Percentiles rank a stretch among this genome's conserved stretches.
Conservation (phyloP, 2,113 vertebrate genomes). For the Anas platyrhynchos region DNA sequence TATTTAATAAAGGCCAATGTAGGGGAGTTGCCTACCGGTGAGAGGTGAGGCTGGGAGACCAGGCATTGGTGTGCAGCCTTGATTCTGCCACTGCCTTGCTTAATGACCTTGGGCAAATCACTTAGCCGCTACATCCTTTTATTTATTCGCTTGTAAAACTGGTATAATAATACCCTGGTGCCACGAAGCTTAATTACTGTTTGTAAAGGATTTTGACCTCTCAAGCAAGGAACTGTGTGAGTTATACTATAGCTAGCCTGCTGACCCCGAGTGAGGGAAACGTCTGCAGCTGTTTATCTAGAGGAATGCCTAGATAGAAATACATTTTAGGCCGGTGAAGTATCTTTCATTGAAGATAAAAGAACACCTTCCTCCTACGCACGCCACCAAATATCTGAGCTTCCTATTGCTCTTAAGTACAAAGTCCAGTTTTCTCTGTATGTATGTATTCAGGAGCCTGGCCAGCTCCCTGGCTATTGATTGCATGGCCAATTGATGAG, state of each 20-base stretch:
- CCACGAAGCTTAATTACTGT: slow-evolving; percentile 25
- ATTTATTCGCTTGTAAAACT: slow-evolving; percentile 51
- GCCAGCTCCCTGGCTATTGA: neutral
- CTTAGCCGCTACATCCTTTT: neutral
- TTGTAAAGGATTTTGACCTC: slow-evolving; percentile 43
- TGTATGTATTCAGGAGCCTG: neutral
- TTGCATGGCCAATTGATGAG: slow-evolving; percentile 7
- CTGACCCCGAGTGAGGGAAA: neutral
- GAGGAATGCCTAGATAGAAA: neutral
- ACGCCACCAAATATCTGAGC: neutral
- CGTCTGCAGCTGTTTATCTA: neutral
- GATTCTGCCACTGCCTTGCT: slow-evolving; percentile 18
- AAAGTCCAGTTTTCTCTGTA: slow-evolving; percentile 10
- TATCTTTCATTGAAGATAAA: slow-evolving; percentile 41
- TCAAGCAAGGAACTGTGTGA: neutral
- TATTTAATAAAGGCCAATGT: slow-evolving; percentile 42
- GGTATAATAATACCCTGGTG: slow-evolving; percentile 21
- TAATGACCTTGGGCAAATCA: slow-evolving; percentile 49
- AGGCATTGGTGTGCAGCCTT: neutral
- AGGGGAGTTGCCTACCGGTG: neutral
- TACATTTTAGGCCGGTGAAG: neutral
- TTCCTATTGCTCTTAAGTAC: slow-evolving; percentile 27
- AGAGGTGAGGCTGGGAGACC: slow-evolving; percentile 17
- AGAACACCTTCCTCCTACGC: slow-evolving; percentile 7
- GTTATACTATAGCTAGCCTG: neutral